Evolutionary conservation across 37 sponge, comb jelly and placozoan species (phyloP).

Genomic region (Theonella swinhoei): DNA sequence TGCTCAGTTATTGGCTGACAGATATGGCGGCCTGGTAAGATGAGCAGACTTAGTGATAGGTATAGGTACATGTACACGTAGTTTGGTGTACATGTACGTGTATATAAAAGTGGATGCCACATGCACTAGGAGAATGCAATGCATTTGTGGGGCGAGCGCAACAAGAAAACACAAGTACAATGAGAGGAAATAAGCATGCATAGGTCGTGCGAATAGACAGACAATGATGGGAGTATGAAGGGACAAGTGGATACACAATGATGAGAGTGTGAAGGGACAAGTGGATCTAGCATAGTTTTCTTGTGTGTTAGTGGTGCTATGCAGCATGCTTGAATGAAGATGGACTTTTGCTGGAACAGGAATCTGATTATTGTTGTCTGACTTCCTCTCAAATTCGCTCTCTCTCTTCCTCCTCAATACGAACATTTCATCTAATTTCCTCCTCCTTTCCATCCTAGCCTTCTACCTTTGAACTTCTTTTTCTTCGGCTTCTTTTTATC

Average conservation of each 20-base stretch:
- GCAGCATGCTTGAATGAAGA: conserved; percentile 10
- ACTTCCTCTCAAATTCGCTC: conserved; percentile 7
- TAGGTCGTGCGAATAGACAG: neutral
- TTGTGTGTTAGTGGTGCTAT: conserved; percentile 13
- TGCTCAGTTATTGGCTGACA: too few relatives aligned
- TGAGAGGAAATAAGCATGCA: conserved; percentile 6
- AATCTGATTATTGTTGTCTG: conserved; percentile 4
- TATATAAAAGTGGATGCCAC: too few relatives aligned
- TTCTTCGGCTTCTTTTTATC: conserved; percentile 1
- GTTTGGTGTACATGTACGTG: too few relatives aligned
- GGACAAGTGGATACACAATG: conserved; percentile 11
- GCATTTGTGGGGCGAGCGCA: too few relatives aligned
- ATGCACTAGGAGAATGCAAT: conserved; percentile 10
- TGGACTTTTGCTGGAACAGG: conserved; percentile 7
- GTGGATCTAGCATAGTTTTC: conserved; percentile 11
- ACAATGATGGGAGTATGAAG: too few relatives aligned
- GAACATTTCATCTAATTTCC: conserved; percentile 10
- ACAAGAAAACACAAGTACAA: conserved; percentile 6
- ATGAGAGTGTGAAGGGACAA: conserved; percentile 9
- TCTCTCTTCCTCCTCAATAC: conserved; percentile 10
- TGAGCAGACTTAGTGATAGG: too few relatives aligned
- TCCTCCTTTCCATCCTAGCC: conserved; percentile 14
- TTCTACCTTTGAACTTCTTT: conserved; percentile 1
- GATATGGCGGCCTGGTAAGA: too few relatives aligned
- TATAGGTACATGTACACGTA: too few relatives aligned